Evolutionary conservation across 2,888 invertebrate genomes (phyloP).

Genomic region (Drosophila paramelanica): DNA sequence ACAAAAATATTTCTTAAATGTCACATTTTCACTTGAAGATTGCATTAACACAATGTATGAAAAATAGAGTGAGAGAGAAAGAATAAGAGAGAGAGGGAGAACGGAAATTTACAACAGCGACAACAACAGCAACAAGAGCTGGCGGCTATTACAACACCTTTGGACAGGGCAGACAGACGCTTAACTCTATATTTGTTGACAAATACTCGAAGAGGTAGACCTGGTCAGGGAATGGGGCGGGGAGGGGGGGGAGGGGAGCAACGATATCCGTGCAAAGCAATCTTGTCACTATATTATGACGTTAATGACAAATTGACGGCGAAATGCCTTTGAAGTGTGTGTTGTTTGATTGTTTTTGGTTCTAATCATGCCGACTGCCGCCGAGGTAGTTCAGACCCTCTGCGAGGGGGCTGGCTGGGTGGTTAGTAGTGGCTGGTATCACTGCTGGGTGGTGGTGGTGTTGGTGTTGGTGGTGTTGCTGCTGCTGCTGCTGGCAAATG

Average conservation of each 20-base stretch:
- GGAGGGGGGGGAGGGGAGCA: conserved; percentile 3
- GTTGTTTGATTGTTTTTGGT: conserved; percentile 83
- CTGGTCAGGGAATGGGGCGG: neutral
- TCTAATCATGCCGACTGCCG: conserved; percentile 83
- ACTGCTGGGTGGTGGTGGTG: conserved; percentile 8
- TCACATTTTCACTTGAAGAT: conserved; percentile 66
- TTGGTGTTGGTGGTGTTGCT: conserved; percentile 29
- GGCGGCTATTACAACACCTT: conserved; percentile 74
- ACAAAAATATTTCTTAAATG: conserved; percentile 58
- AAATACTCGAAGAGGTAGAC: conserved; percentile 47
- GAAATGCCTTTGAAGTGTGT: conserved; percentile 81
- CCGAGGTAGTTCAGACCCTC: conserved; percentile 62
- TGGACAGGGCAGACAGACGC: conserved; percentile 62
- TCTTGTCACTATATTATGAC: conserved; percentile 83
- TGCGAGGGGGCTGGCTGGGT: neutral
- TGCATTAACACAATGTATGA: conserved; percentile 20
- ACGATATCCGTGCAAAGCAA: conserved; percentile 80
- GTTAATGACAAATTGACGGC: conserved; percentile 85
- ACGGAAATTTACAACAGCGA: conserved; percentile 73
- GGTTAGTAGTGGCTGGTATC: conserved; percentile 24
- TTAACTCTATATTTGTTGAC: conserved; percentile 75
- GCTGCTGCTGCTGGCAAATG: conserved; percentile 70
- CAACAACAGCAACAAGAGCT: conserved; percentile 21
- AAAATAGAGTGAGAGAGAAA: conserved; percentile 6
- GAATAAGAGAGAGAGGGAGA: conserved; percentile 30